Base-by-base conservation (phyloP, 1,140 invertebrate genomes). In the Leptoteleia sp. region DNA sequence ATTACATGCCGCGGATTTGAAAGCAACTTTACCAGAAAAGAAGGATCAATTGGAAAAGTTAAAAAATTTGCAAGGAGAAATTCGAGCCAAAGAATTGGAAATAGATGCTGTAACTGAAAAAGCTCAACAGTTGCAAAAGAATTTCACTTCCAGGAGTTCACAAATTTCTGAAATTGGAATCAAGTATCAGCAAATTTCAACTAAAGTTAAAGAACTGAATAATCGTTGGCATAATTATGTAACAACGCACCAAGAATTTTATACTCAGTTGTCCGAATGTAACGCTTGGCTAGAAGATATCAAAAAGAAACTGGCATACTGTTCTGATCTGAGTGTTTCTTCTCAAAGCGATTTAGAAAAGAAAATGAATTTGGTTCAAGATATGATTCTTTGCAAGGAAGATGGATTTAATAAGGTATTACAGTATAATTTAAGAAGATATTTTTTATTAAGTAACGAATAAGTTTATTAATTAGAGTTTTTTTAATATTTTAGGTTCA, bases 221-320 rank as follows among this genome's bases (percentile, higher is more conserved):
- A 92, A 93, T 40, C 94, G 95, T 61, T 98, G 97, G 97, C 95
- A 97, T 79, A 94, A 96, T 79, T 98, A 97, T 88, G 96, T 97
- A 0, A 92, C 92, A 27, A 94, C 93, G 31, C 97, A 98, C 85
- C 94, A 97, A 89, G 94, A 72, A 73, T 98, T 98, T 84, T 93
- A 96, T 12, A 94, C 92, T 68, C 93, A 94, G 70, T 90, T 96
- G 4, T 90, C 93, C 0, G 94, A 97, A 82, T 97, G 95, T 79
- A 92, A 91, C 4, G 91, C 93, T 17, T 98, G 96, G 96, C 90
- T 98, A n/a, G 93, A 93, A 55, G 94, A 95, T 59, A 93, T 98
- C 33, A 93, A 93, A 80, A 93, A 94, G 55, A 97, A 97, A 85
- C 86, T 98, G 6, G 92, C 93, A 15, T 95, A 95, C 75, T 97